phyloP scores from a whole-genome alignment of 1,140 invertebrate genomes.

The Galendromus occidentalis region DNA sequence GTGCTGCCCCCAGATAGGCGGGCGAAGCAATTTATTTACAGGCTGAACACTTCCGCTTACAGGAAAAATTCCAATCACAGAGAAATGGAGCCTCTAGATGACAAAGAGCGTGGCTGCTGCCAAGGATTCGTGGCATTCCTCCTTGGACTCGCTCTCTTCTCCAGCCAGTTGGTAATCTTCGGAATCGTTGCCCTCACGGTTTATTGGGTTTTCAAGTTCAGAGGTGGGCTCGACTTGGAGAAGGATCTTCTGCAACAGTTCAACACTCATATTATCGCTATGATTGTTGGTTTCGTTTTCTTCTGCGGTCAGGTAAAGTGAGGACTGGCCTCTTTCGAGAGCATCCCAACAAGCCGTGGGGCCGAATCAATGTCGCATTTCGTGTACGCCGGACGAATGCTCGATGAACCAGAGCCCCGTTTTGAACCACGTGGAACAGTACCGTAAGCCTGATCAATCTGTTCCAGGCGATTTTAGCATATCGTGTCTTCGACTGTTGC shows the following conservation, averaged over 20 bases:
- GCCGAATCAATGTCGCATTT: too few species aligned
- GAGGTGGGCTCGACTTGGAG: neutral
- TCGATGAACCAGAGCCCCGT: too few species aligned
- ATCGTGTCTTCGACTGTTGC: neutral
- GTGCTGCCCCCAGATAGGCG: too few species aligned
- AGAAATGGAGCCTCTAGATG: slow-evolving; percentile 4
- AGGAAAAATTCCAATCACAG: neutral
- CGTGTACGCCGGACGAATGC: too few species aligned
- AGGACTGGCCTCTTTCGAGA: neutral
- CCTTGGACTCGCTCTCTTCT: neutral
- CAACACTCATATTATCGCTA: neutral
- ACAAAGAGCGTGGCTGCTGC: neutral
- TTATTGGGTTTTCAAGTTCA: slow-evolving; percentile 10
- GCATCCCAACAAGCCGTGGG: neutral
- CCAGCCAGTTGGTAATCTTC: neutral
- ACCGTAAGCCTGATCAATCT: neutral
- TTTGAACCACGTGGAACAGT: too few species aligned
- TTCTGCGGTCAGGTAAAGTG: neutral
- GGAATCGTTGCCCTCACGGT: neutral
- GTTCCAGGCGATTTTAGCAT: neutral
- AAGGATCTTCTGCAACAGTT: slow-evolving; percentile 1
- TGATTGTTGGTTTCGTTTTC: neutral
- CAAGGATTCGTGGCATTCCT: neutral
- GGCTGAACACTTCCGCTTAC: neutral
- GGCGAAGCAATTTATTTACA: too few species aligned